Percentiles rank a stretch among this genome's conserved stretches.
Conservation (phyloP, 2,113 vertebrate species). For the Phoenicopterus ruber region DNA sequence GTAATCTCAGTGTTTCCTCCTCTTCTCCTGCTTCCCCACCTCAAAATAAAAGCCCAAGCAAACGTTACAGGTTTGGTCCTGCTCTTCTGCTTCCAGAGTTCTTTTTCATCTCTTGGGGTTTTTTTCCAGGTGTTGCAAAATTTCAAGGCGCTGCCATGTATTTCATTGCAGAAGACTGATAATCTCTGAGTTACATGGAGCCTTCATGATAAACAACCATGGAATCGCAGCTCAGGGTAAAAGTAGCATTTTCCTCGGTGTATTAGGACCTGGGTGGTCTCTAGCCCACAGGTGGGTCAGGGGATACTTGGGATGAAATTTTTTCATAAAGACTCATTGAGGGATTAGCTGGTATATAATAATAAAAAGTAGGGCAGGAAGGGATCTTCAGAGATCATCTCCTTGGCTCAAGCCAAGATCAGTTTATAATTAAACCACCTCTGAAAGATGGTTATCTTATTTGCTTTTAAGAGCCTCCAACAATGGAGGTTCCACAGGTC, state of each 20-base stretch:
- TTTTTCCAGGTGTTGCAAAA: not conserved
- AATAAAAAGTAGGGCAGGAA: conserved; percentile 8
- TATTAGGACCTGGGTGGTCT: conserved; percentile 16
- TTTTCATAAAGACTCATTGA: not conserved
- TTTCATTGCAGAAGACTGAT: not conserved
- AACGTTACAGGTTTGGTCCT: not conserved
- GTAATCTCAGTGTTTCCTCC: not conserved
- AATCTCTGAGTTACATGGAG: not conserved
- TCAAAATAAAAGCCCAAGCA: not conserved
- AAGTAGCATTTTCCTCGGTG: not conserved
- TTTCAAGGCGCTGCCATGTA: not conserved
- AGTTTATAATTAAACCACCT: conserved; percentile 31
- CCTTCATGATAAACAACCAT: not conserved
- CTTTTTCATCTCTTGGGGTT: not conserved
- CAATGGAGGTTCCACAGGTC: not conserved
- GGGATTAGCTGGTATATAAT: not conserved
- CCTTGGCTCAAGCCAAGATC: not conserved
- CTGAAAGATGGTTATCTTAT: conserved; percentile 30
- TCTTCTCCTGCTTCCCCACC: not conserved
- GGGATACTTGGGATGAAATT: not conserved
- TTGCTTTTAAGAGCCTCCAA: not conserved
- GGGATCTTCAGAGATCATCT: not conserved
- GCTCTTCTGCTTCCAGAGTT: not conserved
- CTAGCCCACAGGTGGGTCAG: not conserved
- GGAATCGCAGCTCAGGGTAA: not conserved